phyloP scores from a whole-genome alignment of 2,888 invertebrate genomes.

The Pilophorus perplexus region DNA sequence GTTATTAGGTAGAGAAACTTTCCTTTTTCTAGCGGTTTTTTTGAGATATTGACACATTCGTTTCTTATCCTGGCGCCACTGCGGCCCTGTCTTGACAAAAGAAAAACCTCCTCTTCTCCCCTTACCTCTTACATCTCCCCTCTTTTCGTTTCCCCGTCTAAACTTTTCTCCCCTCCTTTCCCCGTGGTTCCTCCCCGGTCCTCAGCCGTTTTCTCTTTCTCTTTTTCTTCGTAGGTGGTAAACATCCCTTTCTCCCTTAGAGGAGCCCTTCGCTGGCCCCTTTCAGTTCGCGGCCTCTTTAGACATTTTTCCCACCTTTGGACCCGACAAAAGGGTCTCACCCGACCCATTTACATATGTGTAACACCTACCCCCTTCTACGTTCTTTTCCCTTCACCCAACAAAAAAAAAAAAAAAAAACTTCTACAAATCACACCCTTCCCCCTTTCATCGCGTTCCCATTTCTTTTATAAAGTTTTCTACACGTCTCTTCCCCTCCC shows the following conservation, averaged over 20 bases:
- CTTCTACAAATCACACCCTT: too few relatives aligned
- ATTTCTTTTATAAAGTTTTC: too few relatives aligned
- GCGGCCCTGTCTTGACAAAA: constrained; percentile 8
- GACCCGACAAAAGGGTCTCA: constrained; percentile 2
- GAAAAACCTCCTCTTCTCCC: not conserved
- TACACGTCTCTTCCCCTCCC: too few relatives aligned
- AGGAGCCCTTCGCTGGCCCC: not conserved
- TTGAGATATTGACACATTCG: constrained; percentile 26
- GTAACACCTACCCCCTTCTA: too few relatives aligned
- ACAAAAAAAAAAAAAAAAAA: too few relatives aligned
- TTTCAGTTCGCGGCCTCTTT: not conserved
- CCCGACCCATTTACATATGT: constrained; percentile 13
- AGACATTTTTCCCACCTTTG: constrained; percentile 17
- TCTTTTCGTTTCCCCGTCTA: constrained; percentile 19
- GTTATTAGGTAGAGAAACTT: constrained; percentile 14
- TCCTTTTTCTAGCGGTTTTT: not conserved
- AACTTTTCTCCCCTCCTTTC: too few relatives aligned
- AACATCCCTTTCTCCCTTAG: constrained; percentile 23
- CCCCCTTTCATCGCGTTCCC: too few relatives aligned
- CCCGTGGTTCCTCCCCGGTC: too few relatives aligned
- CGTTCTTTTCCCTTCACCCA: too few relatives aligned
- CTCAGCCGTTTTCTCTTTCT: too few relatives aligned
- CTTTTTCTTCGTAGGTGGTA: constrained; percentile 20
- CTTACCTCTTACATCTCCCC: not conserved
- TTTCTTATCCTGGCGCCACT: constrained; percentile 14